These are phyloP conservation scores for Apis laboriosa DNA, from an alignment of 1,140 invertebrate species.

Conservation along the genomic window DNA sequence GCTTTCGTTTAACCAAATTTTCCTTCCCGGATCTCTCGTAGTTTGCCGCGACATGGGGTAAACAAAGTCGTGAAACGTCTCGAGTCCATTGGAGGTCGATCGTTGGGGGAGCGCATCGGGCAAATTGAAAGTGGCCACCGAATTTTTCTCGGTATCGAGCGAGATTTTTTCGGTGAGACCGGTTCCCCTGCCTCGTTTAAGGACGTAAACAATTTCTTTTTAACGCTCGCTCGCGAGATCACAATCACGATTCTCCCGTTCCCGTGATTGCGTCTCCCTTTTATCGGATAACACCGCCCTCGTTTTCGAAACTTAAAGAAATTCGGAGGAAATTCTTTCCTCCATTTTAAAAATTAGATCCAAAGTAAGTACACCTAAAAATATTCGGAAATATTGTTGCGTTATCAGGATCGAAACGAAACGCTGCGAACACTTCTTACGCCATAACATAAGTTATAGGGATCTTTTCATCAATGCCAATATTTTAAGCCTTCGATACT, in stretches of 20 bases:
- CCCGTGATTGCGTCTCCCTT: not conserved
- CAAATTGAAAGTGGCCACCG: slow-evolving; percentile 15
- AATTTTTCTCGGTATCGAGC: not conserved
- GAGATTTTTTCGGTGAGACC: not conserved
- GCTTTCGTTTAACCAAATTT: no score
- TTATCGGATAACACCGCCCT: not conserved
- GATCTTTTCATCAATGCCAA: no score
- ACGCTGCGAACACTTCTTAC: no score
- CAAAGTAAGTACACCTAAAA: no score
- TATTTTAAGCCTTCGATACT: no score
- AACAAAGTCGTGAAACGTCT: slow-evolving; percentile 18
- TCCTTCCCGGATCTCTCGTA: not conserved
- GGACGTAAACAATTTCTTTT: not conserved
- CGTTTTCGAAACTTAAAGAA: not conserved
- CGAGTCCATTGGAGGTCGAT: not conserved
- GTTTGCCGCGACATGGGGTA: not conserved
- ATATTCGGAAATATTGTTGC: no score
- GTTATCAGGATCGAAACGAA: no score
- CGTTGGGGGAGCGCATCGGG: not conserved
- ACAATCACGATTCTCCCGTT: not conserved
- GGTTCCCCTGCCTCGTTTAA: not conserved
- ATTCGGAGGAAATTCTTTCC: not conserved
- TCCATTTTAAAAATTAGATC: no score
- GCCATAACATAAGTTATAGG: no score
- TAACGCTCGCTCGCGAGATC: not conserved